Evolutionary conservation across 2,113 vertebrate genomes (phyloP), one percentile per base, ranked within the genome.

Genomic region (Aphelocoma coerulescens): DNA sequence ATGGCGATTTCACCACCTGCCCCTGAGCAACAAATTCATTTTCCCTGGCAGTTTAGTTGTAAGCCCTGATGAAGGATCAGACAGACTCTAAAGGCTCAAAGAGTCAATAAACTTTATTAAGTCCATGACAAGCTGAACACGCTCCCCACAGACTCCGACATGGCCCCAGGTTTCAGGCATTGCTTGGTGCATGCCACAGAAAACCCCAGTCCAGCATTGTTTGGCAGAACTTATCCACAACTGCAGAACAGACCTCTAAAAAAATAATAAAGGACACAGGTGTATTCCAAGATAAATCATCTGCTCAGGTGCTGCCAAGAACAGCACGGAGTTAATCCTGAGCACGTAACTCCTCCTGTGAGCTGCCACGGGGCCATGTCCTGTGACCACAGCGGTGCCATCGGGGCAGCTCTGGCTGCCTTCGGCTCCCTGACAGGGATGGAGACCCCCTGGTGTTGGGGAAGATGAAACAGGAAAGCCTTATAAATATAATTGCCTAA

Each of bases 61-160:
- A 63, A 77, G 48, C 21, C 66, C 57, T 83, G 84, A 82, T 83
- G 91, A 88, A 82, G 91, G 81, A 90, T 88, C 71, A 78, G 61
- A 19, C 33, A 73, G 76, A 76, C 16, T 26, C 81, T 58, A 69
- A 85, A 4, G 5, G 59, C 91, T 94, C 37, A 21, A 37, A 87
- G 88, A 77, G 82, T 96, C 92, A 55, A 86, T 93, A 91, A 95
- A 95, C 68, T 94, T 93, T 84, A 90, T 81, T 73, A 93, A 86
- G 90, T 93, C 69, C 75, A n/a, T 27, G 59, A 84, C 90, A 77
- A 63, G 16, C 82, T 66, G 48, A 85, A 83, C 75, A 18, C 10
- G 15, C 51, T 83, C 75, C 49, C 18, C 74, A 63, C 21, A 55
- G 89, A 8, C 59, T 88, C 88, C 4, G 6, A 76, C 39, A 69